Percentiles rank a stretch among this genome's conserved stretches.
phyloP scores from a whole-genome alignment of 2,888 invertebrate genomes.

The Thysanoteuthis rhombus region DNA sequence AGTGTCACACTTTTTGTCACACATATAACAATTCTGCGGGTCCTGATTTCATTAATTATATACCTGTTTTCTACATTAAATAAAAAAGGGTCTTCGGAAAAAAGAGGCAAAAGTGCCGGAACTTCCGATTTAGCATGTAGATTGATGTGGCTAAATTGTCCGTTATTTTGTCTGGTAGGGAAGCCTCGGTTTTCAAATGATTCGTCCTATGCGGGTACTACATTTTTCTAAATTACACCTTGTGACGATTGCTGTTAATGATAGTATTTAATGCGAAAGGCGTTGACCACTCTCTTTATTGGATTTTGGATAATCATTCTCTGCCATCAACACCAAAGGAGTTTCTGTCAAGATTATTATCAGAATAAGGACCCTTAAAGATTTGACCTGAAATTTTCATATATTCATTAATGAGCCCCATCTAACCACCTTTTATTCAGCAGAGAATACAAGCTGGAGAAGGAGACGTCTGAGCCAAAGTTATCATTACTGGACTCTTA shows the following conservation, averaged over 20 bases:
- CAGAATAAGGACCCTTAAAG: no score
- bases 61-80: neutral
- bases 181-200: neutral
- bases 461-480: no score
- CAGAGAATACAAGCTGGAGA: no score
- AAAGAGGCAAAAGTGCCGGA: no score
- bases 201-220: neutral
- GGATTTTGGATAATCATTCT: no score
- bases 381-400: no score
- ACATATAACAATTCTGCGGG: neutral
- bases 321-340: no score
- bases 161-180: neutral
- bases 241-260: neutral
- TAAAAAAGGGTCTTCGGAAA: no score
- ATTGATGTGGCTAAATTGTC: neutral
- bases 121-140: neutral
- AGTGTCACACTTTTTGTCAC: neutral
- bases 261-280: neutral
- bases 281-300: neutral
- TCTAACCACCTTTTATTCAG: no score
- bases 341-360: no score
- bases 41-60: neutral
- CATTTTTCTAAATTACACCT: neutral
- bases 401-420: no score
- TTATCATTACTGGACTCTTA: no score